Evolutionary conservation across 2,113 vertebrate species (phyloP).

Genomic region (Sander vitreus): DNA sequence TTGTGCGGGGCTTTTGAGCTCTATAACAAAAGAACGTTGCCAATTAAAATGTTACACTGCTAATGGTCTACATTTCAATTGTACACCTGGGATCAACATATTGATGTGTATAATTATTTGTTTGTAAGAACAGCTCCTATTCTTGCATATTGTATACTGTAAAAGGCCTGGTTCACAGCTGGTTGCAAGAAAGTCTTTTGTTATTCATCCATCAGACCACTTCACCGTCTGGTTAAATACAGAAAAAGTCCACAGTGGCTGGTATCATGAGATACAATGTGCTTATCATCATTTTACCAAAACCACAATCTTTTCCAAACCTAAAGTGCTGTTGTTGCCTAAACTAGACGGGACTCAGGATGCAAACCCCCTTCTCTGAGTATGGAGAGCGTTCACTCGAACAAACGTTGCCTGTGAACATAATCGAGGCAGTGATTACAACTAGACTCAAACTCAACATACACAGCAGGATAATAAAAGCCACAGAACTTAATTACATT

Average conservation of each 20-base stretch:
- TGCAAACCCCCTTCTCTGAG: background rate
- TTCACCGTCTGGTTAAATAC: background rate
- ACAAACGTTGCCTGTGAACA: background rate
- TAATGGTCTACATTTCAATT: background rate
- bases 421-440: background rate
- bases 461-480: background rate
- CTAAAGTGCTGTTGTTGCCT: background rate
- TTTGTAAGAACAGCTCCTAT: background rate
- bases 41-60: background rate
- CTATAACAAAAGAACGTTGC: background rate
- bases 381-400: background rate
- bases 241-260: background rate
- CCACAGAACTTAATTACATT: background rate
- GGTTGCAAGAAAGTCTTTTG: background rate
- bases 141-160: background rate
- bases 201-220: background rate
- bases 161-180: background rate
- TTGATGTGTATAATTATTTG: background rate
- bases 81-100: slow-evolving; percentile 1
- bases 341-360: background rate
- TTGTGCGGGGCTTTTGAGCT: slow-evolving; percentile 3
- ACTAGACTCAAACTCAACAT: background rate
- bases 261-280: background rate
- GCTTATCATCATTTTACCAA: background rate
- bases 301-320: background rate